Percentiles rank a stretch among this genome's conserved stretches.
Evolutionary conservation across 2,797 vertebrate species (phyloP).

Genomic region (Sparus aurata): DNA sequence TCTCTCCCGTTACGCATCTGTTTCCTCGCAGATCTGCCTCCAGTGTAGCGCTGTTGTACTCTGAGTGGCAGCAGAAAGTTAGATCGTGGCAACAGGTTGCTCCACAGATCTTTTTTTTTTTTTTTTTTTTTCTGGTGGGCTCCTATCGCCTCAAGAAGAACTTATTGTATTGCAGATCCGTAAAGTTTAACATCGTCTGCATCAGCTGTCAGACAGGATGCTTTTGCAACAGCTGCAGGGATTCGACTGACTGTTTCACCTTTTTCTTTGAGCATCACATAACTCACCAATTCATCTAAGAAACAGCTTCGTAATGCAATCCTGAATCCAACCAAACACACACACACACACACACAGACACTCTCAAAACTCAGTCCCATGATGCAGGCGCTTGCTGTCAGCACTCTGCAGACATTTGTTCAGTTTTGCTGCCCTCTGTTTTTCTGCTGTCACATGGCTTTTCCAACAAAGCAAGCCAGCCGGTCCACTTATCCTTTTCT

Average conservation of each 20-base stretch:
- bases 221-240: background rate
- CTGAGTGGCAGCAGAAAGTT: conserved; percentile 34
- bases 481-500: conserved; percentile 15
- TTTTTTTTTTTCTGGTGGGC: background rate
- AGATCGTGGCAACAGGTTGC: conserved; percentile 62
- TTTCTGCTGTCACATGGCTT: conserved; percentile 47
- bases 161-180: background rate
- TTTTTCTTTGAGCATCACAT: background rate
- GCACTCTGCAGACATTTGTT: conserved; percentile 15
- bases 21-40: background rate
- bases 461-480: conserved; percentile 17
- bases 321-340: conserved; percentile 10
- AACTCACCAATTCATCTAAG: background rate
- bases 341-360: background rate
- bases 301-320: background rate
- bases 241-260: conserved; percentile 1
- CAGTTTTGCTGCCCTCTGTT: conserved; percentile 7
- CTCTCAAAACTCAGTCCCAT: background rate
- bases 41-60: background rate
- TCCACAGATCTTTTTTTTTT: conserved; percentile 34
- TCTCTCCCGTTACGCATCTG: background rate
- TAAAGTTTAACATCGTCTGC: background rate
- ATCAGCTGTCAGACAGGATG: background rate
- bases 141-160: background rate
- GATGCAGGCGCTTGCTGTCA: conserved; percentile 16